Evolutionary conservation across 37 sponge, comb jelly and placozoan genomes (phyloP).

Genomic region (Bolinopsis microptera): DNA sequence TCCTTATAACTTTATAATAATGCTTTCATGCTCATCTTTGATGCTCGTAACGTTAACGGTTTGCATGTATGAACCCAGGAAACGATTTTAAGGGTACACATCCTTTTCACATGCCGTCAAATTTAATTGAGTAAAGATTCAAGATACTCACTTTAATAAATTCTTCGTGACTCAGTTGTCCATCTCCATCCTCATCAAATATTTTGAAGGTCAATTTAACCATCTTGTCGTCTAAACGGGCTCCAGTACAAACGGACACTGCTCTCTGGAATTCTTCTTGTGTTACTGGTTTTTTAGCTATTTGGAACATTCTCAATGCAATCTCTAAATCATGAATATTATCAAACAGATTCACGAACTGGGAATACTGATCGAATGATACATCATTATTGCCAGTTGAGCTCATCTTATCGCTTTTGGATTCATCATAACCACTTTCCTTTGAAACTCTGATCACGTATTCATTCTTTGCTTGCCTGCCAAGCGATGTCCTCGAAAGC

Average conservation of each 20-base stretch:
- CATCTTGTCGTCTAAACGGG: not conserved
- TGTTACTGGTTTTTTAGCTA: conserved; percentile 57
- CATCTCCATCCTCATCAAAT: conserved; percentile 65
- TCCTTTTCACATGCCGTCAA: too few species aligned
- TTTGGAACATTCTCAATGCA: conserved; percentile 61
- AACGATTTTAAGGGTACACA: too few species aligned
- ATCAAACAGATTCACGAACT: conserved; percentile 54
- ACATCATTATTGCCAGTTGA: too few species aligned
- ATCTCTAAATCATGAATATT: conserved; percentile 56
- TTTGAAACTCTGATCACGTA: not conserved
- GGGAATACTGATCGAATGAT: conserved; percentile 11
- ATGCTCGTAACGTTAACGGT: too few species aligned
- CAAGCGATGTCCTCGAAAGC: conserved; percentile 8
- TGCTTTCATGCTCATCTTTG: not conserved
- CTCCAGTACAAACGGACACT: conserved; percentile 31
- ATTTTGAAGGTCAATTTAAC: conserved; percentile 43
- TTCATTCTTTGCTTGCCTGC: not conserved
- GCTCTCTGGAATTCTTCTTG: conserved; percentile 52
- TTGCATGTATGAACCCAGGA: too few species aligned
- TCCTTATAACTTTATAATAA: too few species aligned
- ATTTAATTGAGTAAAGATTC: too few species aligned
- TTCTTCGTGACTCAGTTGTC: conserved; percentile 33
- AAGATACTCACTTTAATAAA: conserved; percentile 64
- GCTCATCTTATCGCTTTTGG: too few species aligned
- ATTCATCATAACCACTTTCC: not conserved